phyloP scores from a whole-genome alignment of 1,140 invertebrate genomes.

The Bradysia coprophila region DNA sequence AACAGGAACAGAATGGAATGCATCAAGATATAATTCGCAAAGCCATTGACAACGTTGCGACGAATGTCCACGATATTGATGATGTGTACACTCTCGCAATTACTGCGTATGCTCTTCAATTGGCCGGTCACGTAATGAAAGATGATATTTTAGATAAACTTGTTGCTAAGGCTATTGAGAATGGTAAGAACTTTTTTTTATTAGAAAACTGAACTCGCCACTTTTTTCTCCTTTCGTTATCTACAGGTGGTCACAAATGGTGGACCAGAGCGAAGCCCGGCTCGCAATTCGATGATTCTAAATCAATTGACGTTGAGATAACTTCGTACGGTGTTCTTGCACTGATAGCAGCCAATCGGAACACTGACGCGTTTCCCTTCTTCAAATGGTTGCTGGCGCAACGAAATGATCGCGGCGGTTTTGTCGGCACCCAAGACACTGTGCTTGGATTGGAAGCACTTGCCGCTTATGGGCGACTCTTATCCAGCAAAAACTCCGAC shows the following conservation, averaged over 20 bases:
- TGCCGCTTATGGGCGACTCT: conserved; percentile 43
- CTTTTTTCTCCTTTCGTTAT: no score
- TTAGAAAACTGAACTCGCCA: no score
- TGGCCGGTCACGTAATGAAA: conserved; percentile 45
- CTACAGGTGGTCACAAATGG: conserved; percentile 40
- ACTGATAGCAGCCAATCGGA: conserved; percentile 33
- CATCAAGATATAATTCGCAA: conserved; percentile 31
- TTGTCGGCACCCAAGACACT: conserved; percentile 52
- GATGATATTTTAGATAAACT: conserved; percentile 24
- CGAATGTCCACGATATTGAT: conserved; percentile 43
- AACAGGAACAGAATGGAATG: conserved; percentile 5
- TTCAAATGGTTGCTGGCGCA: conserved; percentile 54
- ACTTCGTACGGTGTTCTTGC: conserved; percentile 54
- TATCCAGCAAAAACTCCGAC: conserved; percentile 29
- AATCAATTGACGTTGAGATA: conserved; percentile 53
- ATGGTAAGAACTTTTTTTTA: no score
- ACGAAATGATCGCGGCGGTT: conserved; percentile 58
- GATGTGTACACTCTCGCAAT: conserved; percentile 64
- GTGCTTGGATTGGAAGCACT: conserved; percentile 44
- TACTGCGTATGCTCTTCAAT: conserved; percentile 54
- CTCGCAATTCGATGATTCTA: conserved; percentile 41
- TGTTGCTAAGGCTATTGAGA: conserved; percentile 8
- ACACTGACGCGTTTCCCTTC: conserved; percentile 33
- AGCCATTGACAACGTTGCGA: conserved; percentile 60
- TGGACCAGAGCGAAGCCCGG: conserved; percentile 44